Base-by-base conservation (phyloP, 1,140 invertebrate species). In the Apolygus lucorum region DNA sequence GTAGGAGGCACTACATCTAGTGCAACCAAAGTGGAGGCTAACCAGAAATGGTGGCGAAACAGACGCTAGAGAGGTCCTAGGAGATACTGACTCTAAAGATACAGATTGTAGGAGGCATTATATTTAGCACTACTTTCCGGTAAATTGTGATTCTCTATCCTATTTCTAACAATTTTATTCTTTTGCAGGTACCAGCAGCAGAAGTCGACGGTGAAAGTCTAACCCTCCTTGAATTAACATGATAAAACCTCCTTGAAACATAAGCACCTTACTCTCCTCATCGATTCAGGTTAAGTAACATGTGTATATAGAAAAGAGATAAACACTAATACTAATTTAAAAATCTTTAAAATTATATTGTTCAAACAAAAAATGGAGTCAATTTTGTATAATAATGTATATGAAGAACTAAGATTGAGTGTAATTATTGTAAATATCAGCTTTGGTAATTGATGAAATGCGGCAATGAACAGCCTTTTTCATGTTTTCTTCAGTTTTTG, bases 401-500 rank as follows among this genome's bases (percentile, higher is more conserved):
- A 49, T 49, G 34, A 49, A 49, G 17, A 49, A 11, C 17, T 8
- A 49, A n/a, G n/a, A n/a, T n/a, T 49, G 34, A 49, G 34, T 49
- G 34, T 49, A 49, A 49, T 49, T 49, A 49, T 49, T 49, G 34
- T 49, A 49, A 49, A 49, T 49, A 49, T 49, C 34, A 49, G 34
- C 34, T 49, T 49, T 49, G 34, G 34, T 49, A 49, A 49, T 49
- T 49, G 34, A 49, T 49, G 34, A 49, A 8, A 49, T 49, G 17
- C 34, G 34, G 34, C 34, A 49, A 49, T 49, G 34, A 8, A 8
- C 34, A 49, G 34, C 34, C 34, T 11, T 49, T 49, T 49, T 8
- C 17, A 11, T 49, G 8, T 49, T 49, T 49, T 49, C 17, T 49
- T 49, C 17, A 11, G 8, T 49, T 49, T 17, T 49, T 17, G 34